These are phyloP conservation scores for Megaptera novaeangliae DNA, from an alignment of 2,113 vertebrate genomes.

Conservation along the genomic window DNA sequence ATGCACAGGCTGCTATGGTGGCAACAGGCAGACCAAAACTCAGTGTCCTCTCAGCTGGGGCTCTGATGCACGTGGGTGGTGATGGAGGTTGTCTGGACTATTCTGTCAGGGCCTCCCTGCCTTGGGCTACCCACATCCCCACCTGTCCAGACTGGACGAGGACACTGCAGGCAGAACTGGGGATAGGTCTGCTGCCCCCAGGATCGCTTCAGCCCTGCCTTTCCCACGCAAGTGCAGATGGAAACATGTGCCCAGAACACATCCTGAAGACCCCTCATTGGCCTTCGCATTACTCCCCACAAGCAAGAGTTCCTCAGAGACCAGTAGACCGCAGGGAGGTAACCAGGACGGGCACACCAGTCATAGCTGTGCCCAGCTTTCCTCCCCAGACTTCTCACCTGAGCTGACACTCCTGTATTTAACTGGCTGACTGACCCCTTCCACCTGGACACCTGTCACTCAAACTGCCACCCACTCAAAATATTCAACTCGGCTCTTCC, in stretches of 20 bases:
- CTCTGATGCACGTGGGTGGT: neutral
- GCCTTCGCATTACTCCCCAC: neutral
- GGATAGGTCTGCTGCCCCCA: too few relatives aligned
- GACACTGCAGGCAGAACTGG: neutral
- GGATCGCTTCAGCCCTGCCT: neutral
- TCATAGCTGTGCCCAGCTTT: neutral
- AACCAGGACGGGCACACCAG: neutral
- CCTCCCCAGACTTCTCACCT: neutral
- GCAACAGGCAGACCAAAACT: neutral
- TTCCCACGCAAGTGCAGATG: neutral
- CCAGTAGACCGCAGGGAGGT: too few relatives aligned
- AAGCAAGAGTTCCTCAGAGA: neutral
- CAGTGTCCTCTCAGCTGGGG: too few relatives aligned
- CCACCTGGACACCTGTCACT: neutral
- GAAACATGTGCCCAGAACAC: neutral
- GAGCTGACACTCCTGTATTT: too few relatives aligned
- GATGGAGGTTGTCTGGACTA: neutral
- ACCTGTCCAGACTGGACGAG: neutral
- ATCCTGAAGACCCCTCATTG: neutral
- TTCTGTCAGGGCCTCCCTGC: neutral
- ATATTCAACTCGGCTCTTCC: neutral
- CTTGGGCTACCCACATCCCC: neutral
- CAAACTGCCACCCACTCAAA: neutral
- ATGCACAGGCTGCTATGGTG: neutral
- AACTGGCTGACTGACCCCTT: neutral